Evolutionary conservation across 2,797 vertebrate species (phyloP).

Genomic region (Coendou prehensilis): DNA sequence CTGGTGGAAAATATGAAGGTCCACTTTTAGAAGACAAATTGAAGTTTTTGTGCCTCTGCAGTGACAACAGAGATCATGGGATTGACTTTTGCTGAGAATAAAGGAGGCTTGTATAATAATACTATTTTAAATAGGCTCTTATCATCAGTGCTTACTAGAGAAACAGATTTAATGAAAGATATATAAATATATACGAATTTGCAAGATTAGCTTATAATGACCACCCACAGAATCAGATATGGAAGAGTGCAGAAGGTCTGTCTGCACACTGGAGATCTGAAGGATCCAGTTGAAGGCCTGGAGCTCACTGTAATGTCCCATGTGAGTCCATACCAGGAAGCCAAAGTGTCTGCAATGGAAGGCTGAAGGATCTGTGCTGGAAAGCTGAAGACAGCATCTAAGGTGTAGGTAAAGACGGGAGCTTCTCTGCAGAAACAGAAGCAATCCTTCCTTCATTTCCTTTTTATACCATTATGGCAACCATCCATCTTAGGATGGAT

Average conservation of each 20-base stretch:
- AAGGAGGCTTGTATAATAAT: neutral
- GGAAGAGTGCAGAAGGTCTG: neutral
- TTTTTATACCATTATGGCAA: too few relatives aligned
- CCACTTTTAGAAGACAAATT: neutral
- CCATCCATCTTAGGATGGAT: too few relatives aligned
- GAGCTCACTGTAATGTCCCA: neutral
- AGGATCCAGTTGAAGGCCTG: neutral
- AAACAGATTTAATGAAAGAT: neutral
- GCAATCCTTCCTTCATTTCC: too few relatives aligned
- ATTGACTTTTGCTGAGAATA: slow-evolving; percentile 43
- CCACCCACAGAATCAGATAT: neutral
- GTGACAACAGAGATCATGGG: neutral
- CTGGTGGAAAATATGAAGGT: neutral
- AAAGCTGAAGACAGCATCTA: neutral
- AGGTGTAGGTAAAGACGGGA: too few relatives aligned
- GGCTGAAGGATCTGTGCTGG: neutral
- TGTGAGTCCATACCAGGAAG: neutral
- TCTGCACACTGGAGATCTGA: neutral
- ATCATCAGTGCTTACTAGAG: slow-evolving; percentile 3
- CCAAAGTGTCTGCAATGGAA: neutral
- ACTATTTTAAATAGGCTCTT: slow-evolving; percentile 5
- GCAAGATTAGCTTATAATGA: neutral
- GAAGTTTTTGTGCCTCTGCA: neutral
- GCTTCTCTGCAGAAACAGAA: too few relatives aligned
- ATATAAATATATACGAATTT: neutral